Conservation (phyloP, 2,888 invertebrate genomes). For the Lysandra coridon region DNA sequence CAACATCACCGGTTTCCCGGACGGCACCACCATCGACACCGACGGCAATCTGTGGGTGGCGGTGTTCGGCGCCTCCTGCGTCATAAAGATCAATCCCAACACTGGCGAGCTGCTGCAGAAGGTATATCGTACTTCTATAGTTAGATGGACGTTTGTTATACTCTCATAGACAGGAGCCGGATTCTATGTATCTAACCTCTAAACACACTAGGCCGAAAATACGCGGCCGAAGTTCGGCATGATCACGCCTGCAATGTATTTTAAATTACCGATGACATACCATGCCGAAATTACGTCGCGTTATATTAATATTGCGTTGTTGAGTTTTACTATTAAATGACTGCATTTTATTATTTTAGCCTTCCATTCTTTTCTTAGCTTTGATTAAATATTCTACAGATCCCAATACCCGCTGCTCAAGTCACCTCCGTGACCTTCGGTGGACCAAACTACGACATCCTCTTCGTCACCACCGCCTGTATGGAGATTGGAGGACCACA, state of each 20-base stretch:
- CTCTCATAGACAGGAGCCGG: no score
- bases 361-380: no score
- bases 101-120: conserved; percentile 78
- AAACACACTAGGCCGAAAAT: no score
- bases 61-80: conserved; percentile 82
- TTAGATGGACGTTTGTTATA: no score
- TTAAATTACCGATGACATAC: no score
- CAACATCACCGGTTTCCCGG: conserved; percentile 74
- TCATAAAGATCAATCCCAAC: conserved; percentile 77
- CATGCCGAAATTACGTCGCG: no score
- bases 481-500: conserved; percentile 59
- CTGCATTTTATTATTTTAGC: no score
- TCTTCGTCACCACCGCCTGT: conserved; percentile 83
- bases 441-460: conserved; percentile 83
- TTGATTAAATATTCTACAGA: not conserved
- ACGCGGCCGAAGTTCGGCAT: no score
- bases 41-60: conserved; percentile 89
- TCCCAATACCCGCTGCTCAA: conserved; percentile 81
- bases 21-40: conserved; percentile 88
- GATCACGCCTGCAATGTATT: no score
- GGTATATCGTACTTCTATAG: conserved; percentile 35
- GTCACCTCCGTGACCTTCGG: conserved; percentile 88
- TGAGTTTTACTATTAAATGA: no score
- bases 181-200: no score
- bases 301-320: no score